These are phyloP conservation scores for Zygothrica quintamaculata DNA, from an alignment of 2,888 invertebrate genomes.

Conservation along the genomic window DNA sequence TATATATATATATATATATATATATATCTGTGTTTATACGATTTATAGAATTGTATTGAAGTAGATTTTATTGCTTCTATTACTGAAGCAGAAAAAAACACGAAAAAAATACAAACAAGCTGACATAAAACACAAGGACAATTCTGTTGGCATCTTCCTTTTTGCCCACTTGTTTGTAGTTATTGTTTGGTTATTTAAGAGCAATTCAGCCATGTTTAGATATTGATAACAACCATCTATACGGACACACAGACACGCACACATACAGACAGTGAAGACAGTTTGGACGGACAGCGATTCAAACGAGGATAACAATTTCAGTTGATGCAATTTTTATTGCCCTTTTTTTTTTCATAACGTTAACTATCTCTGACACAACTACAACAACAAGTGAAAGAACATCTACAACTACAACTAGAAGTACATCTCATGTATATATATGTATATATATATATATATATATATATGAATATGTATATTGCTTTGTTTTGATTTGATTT, in stretches of 20 bases:
- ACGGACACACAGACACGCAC: conserved; percentile 19
- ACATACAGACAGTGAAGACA: no score
- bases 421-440: neutral
- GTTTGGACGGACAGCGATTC: conserved; percentile 10
- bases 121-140: conserved; percentile 39
- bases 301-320: conserved; percentile 67
- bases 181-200: conserved; percentile 80
- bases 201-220: conserved; percentile 80
- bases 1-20: no score
- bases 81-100: conserved; percentile 37
- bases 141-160: conserved; percentile 34
- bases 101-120: no score
- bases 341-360: conserved; percentile 48
- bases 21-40: conserved; percentile 31
- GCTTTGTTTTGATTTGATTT: neutral
- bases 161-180: conserved; percentile 47
- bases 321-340: conserved; percentile 63
- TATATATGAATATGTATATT: no score
- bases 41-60: no score
- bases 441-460: no score
- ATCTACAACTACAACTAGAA: neutral
- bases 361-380: conserved; percentile 37
- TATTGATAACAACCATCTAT: conserved; percentile 75
- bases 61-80: conserved; percentile 36
- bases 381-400: neutral